Base-by-base conservation (phyloP, 2,113 vertebrate species). In the Misgurnus mizolepis region DNA sequence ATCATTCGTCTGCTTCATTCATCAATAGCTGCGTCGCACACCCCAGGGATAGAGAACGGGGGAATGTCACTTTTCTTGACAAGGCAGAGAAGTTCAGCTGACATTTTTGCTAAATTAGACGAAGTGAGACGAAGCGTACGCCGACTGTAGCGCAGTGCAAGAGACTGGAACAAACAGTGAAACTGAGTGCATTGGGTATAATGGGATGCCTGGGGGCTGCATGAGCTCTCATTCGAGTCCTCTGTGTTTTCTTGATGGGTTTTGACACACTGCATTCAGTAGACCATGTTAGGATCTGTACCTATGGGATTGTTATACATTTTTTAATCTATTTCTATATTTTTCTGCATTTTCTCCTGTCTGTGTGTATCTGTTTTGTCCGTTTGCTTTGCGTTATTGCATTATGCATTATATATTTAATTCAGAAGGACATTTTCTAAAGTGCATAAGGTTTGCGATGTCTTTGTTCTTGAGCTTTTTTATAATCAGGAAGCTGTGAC, bases 21-120 rank as follows among this genome's bases (percentile, higher is more conserved):
- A 72, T 76, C 45, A 76, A 0, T 68, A 43, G 34, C 68, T 45
- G 58, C 5, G 17, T 85, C 62, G 47, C 60, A 53, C 53, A 78
- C 81, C 76, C 68, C 2, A 62, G 78, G 84, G 71, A 73, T 17
- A 76, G 5, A n/a, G 45, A 67, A 70, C 27, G 6, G 41, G 39
- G 7, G 34, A 76, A 74, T 79, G 62, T 70, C 76, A 61, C 39
- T 55, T 53, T 9, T 34, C 61, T 17, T 72, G 76, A 79, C 65
- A 9, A 56, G 58, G 60, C 61, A n/a, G 40, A 65, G 60, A 67
- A 61, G 40, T 80, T 76, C 34, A 12, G 17, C 65, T 82, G 81
- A 85, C 81, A 83, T 83, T 81, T 83, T 45, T 65, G 78, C 68
- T 82, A 71, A 79, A 78, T 76, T 61, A 74, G 58, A 74, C 49